Base-by-base conservation (phyloP, 2,797 vertebrate species). In the Columba guinea region DNA sequence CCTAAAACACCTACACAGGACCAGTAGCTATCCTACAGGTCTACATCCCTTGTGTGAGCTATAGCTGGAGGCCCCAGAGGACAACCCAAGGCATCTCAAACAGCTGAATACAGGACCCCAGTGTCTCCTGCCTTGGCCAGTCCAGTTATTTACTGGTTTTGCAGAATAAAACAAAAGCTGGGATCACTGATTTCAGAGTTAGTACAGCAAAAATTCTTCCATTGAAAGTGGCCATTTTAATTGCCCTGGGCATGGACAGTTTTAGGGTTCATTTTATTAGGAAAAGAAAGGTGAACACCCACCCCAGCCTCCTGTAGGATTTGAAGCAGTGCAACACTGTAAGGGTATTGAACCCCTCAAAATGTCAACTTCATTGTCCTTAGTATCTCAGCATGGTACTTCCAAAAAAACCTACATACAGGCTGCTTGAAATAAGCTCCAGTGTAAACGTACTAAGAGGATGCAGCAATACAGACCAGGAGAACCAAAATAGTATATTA, bases 401-500 rank as follows among this genome's bases (percentile, higher is more conserved):
- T 79, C 49, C 44, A 90, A 81, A 94, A 88, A 74, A 87, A 7
- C 9, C 60, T 58, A 56, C 3, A 2, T n/a, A 74, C 16, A 83
- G 71, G 32, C 71, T 49, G 51, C 46, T 37, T 78, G 75, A 92
- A 92, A 80, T 44, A 85, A 89, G 46, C 58, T 77, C 49, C 68
- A 56, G n/a, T 30, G 44, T 58, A 86, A 89, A 83, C 1, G 12
- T 68, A 85, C 77, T 64, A 85, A 80, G 52, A 89, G 84, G 70
- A 89, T 15, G 5, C 3, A 9, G 89, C 84, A 83, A 69, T 71
- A 83, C 28, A 89, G 84, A 85, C 53, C 84, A 89, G 28, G 27
- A 77, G 60, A 95, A 95, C 85, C 22, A 94, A 96, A 96, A 94
- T 74, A 96, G 94, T 91, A 23, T 32, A 91, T 95, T 95, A 95